Base-by-base conservation (phyloP, 2,888 invertebrate genomes). In the Mythimna lalbum region DNA sequence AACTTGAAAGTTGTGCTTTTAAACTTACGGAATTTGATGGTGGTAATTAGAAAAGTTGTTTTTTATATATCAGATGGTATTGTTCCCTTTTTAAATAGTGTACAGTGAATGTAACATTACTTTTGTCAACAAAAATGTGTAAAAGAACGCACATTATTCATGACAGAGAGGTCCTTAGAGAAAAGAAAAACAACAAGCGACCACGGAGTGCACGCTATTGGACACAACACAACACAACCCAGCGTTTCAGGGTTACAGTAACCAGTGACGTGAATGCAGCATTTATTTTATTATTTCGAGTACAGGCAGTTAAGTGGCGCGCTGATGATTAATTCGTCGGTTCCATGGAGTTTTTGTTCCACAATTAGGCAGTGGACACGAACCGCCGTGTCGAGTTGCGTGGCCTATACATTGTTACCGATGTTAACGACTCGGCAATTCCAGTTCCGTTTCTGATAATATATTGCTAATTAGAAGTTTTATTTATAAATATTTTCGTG, bases 281-380 rank as follows among this genome's bases (percentile, higher is more conserved):
- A 89, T 87, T 89, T 88, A 90, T 90, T 92, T 90, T 81, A 86
- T 86, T 90, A 89, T 90, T 89, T 91, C 87, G 87, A 89, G 87
- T 89, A 89, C 87, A 86, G 86, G 88, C 88, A 90, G 87, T 90
- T 88, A 90, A 90, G 89, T 84, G 84, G 88, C 82, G 82, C 86
- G 82, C 82, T 84, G 87, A 90, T 94, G 94, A 95, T 95, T 95
- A 93, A 95, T 94, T 93, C 90, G 91, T 90, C 89, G 90, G 90
- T 91, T 93, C 91, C 93, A 93, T 92, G 92, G 90, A 92, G 91
- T 92, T 95, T 94, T 94, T 94, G 94, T 95, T 92, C 85, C 90
- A 93, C 92, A 94, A 94, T 95, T 93, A 95, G 91, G 89, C 84
- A 84, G 85, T 88, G 88, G 84, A 79, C 90, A 87, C 90, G 91